A percentile compares a stretch with the other conserved stretches of the same genome.
phyloP scores from a whole-genome alignment of 2,888 invertebrate genomes.

The Metalampra italica region DNA sequence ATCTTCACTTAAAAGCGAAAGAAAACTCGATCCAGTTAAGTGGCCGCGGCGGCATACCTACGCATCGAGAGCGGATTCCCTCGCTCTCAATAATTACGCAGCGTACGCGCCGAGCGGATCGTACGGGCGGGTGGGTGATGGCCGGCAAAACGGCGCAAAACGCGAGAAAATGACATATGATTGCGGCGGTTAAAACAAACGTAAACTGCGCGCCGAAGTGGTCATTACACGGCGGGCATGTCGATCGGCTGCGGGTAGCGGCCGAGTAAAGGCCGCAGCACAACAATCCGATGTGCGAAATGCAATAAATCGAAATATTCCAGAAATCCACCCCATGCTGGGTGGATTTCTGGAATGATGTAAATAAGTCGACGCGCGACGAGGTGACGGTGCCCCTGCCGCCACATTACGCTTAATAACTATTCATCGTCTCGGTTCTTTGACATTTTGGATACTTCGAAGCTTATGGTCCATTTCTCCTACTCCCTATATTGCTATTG shows the following conservation, averaged over 20 bases:
- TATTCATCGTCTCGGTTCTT: too few relatives aligned
- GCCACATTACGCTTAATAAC: too few relatives aligned
- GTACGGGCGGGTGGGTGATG: conserved; percentile 40
- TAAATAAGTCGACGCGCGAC: too few relatives aligned
- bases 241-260: conserved; percentile 25
- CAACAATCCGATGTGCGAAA: conserved; percentile 25
- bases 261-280: conserved; percentile 22
- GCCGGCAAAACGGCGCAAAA: conserved; percentile 54
- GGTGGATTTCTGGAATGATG: too few relatives aligned
- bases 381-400: too few relatives aligned
- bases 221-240: conserved; percentile 34
- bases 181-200: conserved; percentile 62
- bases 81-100: conserved; percentile 48
- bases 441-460: too few relatives aligned
- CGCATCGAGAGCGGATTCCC: conserved; percentile 40
- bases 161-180: conserved; percentile 63
- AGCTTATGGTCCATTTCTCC: too few relatives aligned
- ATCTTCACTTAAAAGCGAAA: conserved; percentile 21
- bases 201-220: conserved; percentile 40
- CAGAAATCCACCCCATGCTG: too few relatives aligned
- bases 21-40: conserved; percentile 25
- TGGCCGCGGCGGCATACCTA: conserved; percentile 22
- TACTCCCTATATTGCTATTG: too few relatives aligned
- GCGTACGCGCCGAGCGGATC: conserved; percentile 36
- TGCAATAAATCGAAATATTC: conserved; percentile 28